These are phyloP conservation scores for Pampusana beccarii DNA, from an alignment of 2,113 vertebrate genomes.

Conservation along the genomic window DNA sequence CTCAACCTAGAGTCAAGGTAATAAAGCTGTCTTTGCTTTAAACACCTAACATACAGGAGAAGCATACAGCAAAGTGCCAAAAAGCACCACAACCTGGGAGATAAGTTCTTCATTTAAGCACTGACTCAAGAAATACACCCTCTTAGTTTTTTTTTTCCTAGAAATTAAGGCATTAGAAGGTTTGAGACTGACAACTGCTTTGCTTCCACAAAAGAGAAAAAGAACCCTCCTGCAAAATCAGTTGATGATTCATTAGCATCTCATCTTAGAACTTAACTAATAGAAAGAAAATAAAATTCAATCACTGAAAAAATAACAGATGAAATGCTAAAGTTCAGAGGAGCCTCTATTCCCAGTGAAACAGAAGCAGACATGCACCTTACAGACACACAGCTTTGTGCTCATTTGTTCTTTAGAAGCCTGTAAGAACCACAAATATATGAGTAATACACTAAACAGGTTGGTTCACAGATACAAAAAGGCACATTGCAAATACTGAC, in stretches of 20 bases:
- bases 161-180: neutral
- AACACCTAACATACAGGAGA: neutral
- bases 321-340: neutral
- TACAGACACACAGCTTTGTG: neutral
- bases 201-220: neutral
- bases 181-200: neutral
- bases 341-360: neutral
- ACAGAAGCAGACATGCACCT: neutral
- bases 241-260: neutral
- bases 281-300: neutral
- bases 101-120: neutral
- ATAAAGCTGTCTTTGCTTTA: neutral
- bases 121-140: neutral
- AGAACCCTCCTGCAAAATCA: neutral
- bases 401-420: neutral
- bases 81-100: neutral
- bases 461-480: accelerated
- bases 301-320: neutral
- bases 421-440: accelerated
- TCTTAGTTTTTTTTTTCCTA: neutral
- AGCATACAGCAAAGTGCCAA: neutral
- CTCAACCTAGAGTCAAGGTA: neutral
- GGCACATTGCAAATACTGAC: accelerated
- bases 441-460: neutral
- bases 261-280: neutral